Percentiles rank a stretch among this genome's conserved stretches.
Conservation (phyloP, 2,113 vertebrate genomes). For the Paracanthobrama guichenoti region DNA sequence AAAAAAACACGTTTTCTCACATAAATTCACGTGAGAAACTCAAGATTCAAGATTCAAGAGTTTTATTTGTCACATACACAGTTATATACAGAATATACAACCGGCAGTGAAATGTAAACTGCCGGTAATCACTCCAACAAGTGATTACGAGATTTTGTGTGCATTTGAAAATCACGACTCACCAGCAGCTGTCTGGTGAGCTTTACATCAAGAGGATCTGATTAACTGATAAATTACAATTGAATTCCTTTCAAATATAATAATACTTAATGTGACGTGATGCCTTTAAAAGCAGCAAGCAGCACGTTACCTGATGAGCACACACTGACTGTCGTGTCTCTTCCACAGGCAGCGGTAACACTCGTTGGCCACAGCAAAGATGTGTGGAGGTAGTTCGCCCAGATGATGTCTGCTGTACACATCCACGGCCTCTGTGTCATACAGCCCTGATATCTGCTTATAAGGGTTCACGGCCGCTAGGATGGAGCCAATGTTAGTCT, state of each 20-base stretch:
- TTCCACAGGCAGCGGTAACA: conserved; percentile 95
- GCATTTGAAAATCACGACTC: neutral
- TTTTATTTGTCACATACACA: too few relatives aligned
- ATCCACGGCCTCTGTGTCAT: conserved; percentile 77
- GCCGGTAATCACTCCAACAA: too few relatives aligned
- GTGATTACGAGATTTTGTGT: too few relatives aligned
- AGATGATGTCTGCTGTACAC: conserved; percentile 86
- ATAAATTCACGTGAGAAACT: too few relatives aligned
- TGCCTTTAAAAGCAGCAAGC: neutral
- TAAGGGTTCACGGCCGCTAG: conserved; percentile 91
- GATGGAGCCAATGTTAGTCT: conserved; percentile 94
- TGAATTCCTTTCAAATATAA: neutral
- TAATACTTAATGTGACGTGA: neutral
- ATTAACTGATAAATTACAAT: neutral
- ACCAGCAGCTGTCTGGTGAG: neutral
- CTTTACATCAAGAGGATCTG: neutral
- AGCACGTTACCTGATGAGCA: conserved; percentile 86
- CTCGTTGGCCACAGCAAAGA: conserved; percentile 91
- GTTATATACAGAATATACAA: too few relatives aligned
- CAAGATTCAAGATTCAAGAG: too few relatives aligned
- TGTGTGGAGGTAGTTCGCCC: conserved; percentile 90
- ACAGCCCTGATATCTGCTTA: conserved; percentile 82
- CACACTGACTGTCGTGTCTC: conserved; percentile 90
- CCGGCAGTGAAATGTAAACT: too few relatives aligned
- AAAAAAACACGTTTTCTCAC: too few relatives aligned